A percentile compares a stretch with the other conserved stretches of the same genome.
phyloP scores from a whole-genome alignment of 2,888 invertebrate genomes.

The Cosmia pyralina region DNA sequence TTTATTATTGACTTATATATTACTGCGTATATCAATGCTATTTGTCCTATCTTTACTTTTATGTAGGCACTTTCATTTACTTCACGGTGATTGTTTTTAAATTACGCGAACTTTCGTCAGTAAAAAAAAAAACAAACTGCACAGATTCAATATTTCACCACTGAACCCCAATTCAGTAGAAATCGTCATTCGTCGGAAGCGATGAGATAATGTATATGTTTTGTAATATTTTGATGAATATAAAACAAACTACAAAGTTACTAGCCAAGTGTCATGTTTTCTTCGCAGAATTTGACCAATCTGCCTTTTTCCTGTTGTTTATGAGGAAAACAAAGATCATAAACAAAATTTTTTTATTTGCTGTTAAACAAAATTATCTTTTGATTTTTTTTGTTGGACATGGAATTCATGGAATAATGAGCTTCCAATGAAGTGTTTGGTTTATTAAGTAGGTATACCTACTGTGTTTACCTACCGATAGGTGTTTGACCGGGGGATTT shows the following conservation, averaged over 20 bases:
- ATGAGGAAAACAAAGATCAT: conserved; percentile 27
- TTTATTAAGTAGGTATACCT: not conserved
- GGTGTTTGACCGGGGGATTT: not conserved
- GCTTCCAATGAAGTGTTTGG: conserved; percentile 5
- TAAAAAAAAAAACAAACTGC: not conserved
- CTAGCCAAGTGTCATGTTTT: not conserved
- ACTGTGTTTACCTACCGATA: not conserved
- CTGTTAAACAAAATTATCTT: conserved; percentile 2
- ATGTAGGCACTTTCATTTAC: not conserved
- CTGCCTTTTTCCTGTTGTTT: not conserved
- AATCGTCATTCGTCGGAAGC: conserved; percentile 73
- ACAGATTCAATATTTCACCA: conserved; percentile 2
- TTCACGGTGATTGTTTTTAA: not conserved
- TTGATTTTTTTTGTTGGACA: conserved; percentile 21
- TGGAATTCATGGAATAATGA: conserved; percentile 20
- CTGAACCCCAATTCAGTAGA: conserved; percentile 71
- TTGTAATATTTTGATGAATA: conserved; percentile 63
- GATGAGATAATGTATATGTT: conserved; percentile 77
- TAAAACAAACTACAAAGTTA: conserved; percentile 17
- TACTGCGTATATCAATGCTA: no score
- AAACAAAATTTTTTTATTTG: conserved; percentile 12
- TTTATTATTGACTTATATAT: no score
- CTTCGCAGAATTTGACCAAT: conserved; percentile 24
- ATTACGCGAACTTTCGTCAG: not conserved
- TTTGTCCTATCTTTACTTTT: no score